phyloP scores from a whole-genome alignment of 2,888 invertebrate species.

The Mesoligia furuncula region DNA sequence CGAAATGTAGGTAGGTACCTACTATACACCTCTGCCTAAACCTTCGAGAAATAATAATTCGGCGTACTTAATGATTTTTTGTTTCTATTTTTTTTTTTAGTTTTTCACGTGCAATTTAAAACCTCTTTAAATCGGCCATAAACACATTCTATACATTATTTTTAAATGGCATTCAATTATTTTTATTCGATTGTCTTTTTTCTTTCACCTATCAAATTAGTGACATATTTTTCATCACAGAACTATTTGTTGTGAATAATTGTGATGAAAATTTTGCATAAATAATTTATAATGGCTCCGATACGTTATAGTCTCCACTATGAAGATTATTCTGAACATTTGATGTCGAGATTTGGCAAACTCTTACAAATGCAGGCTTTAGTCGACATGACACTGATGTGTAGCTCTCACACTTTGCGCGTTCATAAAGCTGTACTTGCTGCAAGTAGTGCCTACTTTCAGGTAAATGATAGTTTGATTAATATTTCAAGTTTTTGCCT shows the following conservation, averaged over 20 bases:
- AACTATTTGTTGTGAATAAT: slow-evolving; percentile 51
- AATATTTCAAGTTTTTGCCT: neutral
- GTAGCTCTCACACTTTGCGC: slow-evolving; percentile 93
- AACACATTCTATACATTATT: slow-evolving; percentile 44
- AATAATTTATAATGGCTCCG: slow-evolving; percentile 82
- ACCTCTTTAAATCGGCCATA: slow-evolving; percentile 50
- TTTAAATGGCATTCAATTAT: slow-evolving; percentile 61
- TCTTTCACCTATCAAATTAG: slow-evolving; percentile 65
- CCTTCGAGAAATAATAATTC: slow-evolving; percentile 2
- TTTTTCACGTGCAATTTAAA: neutral
- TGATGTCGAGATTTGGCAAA: slow-evolving; percentile 92
- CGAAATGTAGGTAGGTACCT: neutral
- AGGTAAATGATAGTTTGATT: slow-evolving; percentile 84
- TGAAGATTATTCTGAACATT: slow-evolving; percentile 93
- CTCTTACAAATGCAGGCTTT: slow-evolving; percentile 93
- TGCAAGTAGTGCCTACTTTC: slow-evolving; percentile 93
- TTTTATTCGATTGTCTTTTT: slow-evolving; percentile 68
- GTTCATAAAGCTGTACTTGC: slow-evolving; percentile 94
- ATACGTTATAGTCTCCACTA: slow-evolving; percentile 92
- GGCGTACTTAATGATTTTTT: neutral
- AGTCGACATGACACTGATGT: slow-evolving; percentile 94
- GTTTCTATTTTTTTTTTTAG: slow-evolving; percentile 17
- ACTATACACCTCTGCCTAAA: neutral
- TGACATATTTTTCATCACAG: slow-evolving; percentile 50
- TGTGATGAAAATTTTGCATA: slow-evolving; percentile 52